Evolutionary conservation across 2,113 vertebrate species (phyloP).

Genomic region (Peromyscus maniculatus): DNA sequence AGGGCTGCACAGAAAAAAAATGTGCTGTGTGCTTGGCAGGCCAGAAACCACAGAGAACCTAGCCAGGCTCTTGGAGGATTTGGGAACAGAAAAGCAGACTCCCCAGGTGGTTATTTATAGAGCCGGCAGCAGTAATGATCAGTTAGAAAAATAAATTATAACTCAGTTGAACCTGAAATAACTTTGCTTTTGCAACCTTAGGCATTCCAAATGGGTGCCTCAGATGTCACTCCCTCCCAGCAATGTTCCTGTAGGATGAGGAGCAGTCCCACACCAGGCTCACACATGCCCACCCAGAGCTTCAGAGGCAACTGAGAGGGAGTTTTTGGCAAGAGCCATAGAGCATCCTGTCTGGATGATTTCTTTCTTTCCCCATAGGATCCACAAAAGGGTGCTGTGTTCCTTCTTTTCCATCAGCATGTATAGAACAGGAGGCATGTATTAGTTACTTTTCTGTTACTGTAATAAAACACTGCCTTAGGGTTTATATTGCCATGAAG

Average conservation of each 20-base stretch:
- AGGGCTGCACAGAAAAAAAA: slow-evolving; percentile 60
- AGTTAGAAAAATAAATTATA: slow-evolving; percentile 79
- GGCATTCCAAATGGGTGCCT: slow-evolving; percentile 30
- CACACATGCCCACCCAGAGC: not conserved
- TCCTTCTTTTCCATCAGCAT: not conserved
- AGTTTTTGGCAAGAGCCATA: slow-evolving; percentile 28
- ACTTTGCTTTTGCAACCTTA: slow-evolving; percentile 73
- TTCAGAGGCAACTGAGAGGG: not conserved
- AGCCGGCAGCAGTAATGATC: slow-evolving; percentile 72
- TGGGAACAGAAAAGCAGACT: slow-evolving; percentile 63
- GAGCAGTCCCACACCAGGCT: not conserved
- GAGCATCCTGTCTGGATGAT: not conserved
- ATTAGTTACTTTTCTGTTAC: not conserved
- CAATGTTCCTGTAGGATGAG: not conserved
- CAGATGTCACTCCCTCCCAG: not conserved
- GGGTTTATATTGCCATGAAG: not conserved
- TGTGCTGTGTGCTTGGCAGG: slow-evolving; percentile 73
- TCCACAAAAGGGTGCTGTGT: not conserved
- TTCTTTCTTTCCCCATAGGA: not conserved
- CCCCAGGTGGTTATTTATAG: slow-evolving; percentile 71
- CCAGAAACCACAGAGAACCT: slow-evolving; percentile 73
- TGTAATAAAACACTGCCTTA: not conserved
- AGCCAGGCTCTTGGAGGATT: slow-evolving; percentile 71
- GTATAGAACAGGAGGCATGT: not conserved
- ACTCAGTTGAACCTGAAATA: slow-evolving; percentile 70